phyloP scores from a whole-genome alignment of 2,113 vertebrate species.

The Dendropsophus ebraccatus region DNA sequence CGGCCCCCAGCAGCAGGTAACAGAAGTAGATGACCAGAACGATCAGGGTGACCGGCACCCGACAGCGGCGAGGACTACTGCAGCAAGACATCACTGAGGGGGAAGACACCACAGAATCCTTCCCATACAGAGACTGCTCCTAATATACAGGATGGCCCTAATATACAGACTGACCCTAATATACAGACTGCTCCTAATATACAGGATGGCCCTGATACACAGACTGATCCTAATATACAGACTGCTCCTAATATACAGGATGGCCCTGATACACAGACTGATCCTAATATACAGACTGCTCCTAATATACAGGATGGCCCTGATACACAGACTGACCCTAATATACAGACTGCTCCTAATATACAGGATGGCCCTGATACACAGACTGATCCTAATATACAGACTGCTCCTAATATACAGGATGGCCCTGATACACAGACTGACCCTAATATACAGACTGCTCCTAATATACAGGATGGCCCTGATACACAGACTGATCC shows the following conservation, averaged over 20 bases:
- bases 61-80: conserved; percentile 25
- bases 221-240: neutral
- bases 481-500: neutral
- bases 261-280: neutral
- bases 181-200: neutral
- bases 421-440: too few species aligned
- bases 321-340: neutral
- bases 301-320: neutral
- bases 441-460: too few species aligned
- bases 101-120: neutral
- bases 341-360: neutral
- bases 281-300: neutral
- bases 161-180: neutral
- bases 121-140: neutral
- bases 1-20: conserved; percentile 81
- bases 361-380: too few species aligned
- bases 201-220: neutral
- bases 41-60: conserved; percentile 69
- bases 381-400: too few species aligned
- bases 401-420: too few species aligned
- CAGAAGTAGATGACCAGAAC: conserved; percentile 75
- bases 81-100: neutral
- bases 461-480: too few species aligned
- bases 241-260: neutral
- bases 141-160: neutral